Evolutionary conservation across 2,888 invertebrate genomes (phyloP).

Genomic region (Oligia strigilis): DNA sequence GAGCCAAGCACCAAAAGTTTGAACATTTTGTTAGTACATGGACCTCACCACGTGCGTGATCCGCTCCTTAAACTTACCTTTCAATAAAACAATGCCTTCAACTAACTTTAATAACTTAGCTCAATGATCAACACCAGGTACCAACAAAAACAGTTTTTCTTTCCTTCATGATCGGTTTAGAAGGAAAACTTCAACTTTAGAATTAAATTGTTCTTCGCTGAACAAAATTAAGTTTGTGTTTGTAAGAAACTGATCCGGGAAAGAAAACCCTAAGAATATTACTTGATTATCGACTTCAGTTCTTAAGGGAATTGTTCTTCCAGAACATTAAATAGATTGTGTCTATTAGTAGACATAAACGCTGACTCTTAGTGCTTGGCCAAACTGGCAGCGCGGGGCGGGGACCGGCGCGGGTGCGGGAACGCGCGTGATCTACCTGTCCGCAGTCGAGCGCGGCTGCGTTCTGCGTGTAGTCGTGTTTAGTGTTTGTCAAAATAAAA

Average conservation of each 20-base stretch:
- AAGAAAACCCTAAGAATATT: slow-evolving; percentile 25
- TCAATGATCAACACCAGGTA: slow-evolving; percentile 29
- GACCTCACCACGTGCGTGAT: not conserved
- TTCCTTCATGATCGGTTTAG: slow-evolving; percentile 15
- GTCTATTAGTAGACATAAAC: not conserved
- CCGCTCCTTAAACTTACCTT: not conserved
- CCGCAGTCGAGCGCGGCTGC: no score
- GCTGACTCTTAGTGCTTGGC: no score
- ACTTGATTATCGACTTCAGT: slow-evolving; percentile 29
- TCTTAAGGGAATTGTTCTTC: not conserved
- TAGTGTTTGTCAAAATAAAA: no score
- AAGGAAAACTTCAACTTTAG: slow-evolving; percentile 39
- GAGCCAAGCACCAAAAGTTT: not conserved
- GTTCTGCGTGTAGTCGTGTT: no score
- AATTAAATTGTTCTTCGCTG: slow-evolving; percentile 51
- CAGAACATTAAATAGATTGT: not conserved
- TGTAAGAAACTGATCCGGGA: slow-evolving; percentile 37
- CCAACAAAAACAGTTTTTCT: slow-evolving; percentile 26
- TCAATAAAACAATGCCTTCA: slow-evolving; percentile 18
- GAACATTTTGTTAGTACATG: not conserved
- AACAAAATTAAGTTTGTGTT: slow-evolving; percentile 45
- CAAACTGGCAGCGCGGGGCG: no score
- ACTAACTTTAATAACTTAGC: slow-evolving; percentile 31
- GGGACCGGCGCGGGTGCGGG: no score
- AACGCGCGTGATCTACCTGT: no score